Evolutionary conservation across 2,888 invertebrate species (phyloP), one percentile per base, ranked within the genome.

Genomic region (Elmis aenea): DNA sequence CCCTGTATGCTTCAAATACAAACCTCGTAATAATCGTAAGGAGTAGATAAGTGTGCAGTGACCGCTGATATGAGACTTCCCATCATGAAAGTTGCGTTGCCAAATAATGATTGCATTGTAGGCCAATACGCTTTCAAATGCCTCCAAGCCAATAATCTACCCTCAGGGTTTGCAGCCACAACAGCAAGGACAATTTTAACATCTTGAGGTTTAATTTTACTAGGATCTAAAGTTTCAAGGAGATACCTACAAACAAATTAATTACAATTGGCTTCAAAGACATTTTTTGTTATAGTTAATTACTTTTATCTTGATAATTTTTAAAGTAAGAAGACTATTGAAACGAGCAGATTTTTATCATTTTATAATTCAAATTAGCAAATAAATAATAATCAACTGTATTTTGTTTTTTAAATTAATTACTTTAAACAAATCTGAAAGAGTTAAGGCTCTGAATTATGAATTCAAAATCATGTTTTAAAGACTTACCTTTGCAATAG

Each of bases 401-500:
- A n/a, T n/a, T n/a, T n/a, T n/a, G n/a, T n/a, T n/a, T n/a, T n/a
- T n/a, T n/a, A n/a, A n/a, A n/a, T n/a, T n/a, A n/a, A n/a, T n/a
- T n/a, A n/a, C n/a, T n/a, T n/a, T n/a, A n/a, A n/a, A n/a, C n/a
- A n/a, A n/a, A n/a, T n/a, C n/a, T n/a, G n/a, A n/a, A n/a, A n/a
- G n/a, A n/a, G n/a, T n/a, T n/a, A n/a, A n/a, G n/a, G n/a, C n/a
- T n/a, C n/a, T n/a, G n/a, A n/a, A n/a, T n/a, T n/a, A n/a, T n/a
- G n/a, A n/a, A n/a, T n/a, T n/a, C n/a, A n/a, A n/a, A n/a, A n/a
- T n/a, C n/a, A n/a, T n/a, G n/a, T n/a, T n/a, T n/a, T n/a, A n/a
- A n/a, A n/a, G n/a, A n/a, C n/a, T n/a, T 26, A 85, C 77, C 85
- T 78, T 61, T 85, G 83, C 21, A 89, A 72, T 13, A 90, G 72